Conservation (phyloP, 2,113 vertebrate species). For the Paramormyrops kingsleyae region DNA sequence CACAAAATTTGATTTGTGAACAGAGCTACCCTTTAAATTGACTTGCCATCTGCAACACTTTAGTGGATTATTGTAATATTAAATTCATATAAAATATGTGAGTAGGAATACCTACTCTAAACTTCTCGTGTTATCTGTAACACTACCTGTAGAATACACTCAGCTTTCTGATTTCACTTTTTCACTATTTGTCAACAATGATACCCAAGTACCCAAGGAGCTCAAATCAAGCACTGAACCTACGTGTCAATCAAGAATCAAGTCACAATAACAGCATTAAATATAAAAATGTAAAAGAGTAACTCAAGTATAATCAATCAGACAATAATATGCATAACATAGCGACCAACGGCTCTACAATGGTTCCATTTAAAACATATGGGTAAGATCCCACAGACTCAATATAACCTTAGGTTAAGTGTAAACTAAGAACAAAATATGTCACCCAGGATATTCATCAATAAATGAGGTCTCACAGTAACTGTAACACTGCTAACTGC, state of each 20-base stretch:
- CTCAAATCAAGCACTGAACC: background rate
- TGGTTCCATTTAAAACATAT: background rate
- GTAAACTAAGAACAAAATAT: background rate
- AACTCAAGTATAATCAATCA: background rate
- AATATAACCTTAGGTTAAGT: background rate
- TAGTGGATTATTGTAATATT: background rate
- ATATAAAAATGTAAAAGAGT: background rate
- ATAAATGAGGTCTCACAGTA: background rate
- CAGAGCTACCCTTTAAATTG: background rate
- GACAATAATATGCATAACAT: background rate
- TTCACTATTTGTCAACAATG: background rate
- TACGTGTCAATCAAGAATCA: background rate
- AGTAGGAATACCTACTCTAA: background rate
- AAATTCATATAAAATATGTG: background rate
- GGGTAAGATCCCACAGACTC: background rate
- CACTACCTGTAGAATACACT: background rate
- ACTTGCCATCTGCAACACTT: background rate
- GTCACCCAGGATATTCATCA: background rate
- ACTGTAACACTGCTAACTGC: background rate
- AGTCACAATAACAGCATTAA: background rate
- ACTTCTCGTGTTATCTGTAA: background rate
- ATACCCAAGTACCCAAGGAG: background rate
- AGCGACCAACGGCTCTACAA: background rate
- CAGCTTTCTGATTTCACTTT: background rate
- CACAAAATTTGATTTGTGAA: background rate